Percentiles rank a stretch among this genome's conserved stretches.
Conservation (phyloP, 2,113 vertebrate genomes). For the Poeciliopsis turrubarensis region DNA sequence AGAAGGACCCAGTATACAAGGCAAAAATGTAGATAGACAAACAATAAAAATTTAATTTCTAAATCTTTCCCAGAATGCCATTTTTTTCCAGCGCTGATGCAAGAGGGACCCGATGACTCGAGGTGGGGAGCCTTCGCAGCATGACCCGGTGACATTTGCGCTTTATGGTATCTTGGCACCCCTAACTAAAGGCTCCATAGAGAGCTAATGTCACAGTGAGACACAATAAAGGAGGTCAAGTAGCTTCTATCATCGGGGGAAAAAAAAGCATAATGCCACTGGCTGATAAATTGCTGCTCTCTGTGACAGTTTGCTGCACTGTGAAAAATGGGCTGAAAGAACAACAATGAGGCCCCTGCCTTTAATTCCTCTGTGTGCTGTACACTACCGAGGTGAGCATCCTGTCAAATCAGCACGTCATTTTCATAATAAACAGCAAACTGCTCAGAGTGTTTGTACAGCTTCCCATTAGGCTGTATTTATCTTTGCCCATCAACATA, state of each 20-base stretch:
- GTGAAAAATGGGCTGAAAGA: constrained; percentile 47
- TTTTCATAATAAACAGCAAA: constrained; percentile 21
- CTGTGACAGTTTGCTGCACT: constrained; percentile 38
- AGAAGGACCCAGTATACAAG: constrained; percentile 53
- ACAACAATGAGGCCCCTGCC: constrained; percentile 25
- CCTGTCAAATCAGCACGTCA: constrained; percentile 26
- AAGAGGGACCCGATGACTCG: constrained; percentile 44
- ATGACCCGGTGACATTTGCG: constrained; percentile 70
- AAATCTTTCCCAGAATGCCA: constrained; percentile 58
- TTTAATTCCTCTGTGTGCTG: constrained; percentile 13
- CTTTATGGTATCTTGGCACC: constrained; percentile 52
- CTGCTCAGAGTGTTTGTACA: constrained; percentile 9
- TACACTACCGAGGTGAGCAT: constrained; percentile 10
- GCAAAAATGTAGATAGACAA: constrained; percentile 49
- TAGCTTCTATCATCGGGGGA: constrained; percentile 41
- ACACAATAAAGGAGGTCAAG: constrained; percentile 66
- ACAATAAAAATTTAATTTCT: constrained; percentile 61
- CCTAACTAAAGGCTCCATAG: constrained; percentile 45
- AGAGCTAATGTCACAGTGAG: constrained; percentile 64
- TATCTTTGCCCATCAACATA: constrained; percentile 23
- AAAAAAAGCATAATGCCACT: constrained; percentile 53
- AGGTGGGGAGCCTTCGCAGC: constrained; percentile 66
- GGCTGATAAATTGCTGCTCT: constrained; percentile 45
- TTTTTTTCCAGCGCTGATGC: constrained; percentile 37
- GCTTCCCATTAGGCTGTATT: constrained; percentile 12